Base-by-base conservation (phyloP, 2,113 vertebrate genomes). In the Caretta caretta region DNA sequence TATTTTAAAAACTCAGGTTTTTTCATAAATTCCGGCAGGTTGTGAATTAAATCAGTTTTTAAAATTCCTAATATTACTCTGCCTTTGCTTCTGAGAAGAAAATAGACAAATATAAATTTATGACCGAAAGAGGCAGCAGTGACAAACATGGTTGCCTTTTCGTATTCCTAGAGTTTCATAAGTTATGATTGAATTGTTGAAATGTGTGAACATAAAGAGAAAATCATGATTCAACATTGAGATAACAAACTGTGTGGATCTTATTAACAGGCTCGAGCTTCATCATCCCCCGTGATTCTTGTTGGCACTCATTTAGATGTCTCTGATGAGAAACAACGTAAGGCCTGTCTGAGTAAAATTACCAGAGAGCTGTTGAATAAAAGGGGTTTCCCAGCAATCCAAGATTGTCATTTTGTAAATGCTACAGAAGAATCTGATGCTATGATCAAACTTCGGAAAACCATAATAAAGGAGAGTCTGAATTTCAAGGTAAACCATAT, bases 241-340 rank as follows among this genome's bases (percentile, higher is more conserved):
- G 54, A 85, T 76, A 42, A 69, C 89, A 1, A 8, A 0, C 31
- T 86, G 1, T 90, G 4, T 86, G 56, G 83, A 16, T 92, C 86
- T 96, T 82, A 31, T 59, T 92, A 31, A 6, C 83, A 99, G 99
- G 99, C 99, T 2, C 98, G 98, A 5, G 99, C 99, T 17, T 99
- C 99, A 1, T 98, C 98, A 13, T 99, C 99, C 10, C 99, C 99
- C 0, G 99, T 99, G 88, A 99, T 99, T 95, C 98, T 99, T 65
- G 98, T 99, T 53, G 99, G 99, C 78, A 99, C 99, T 12, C 99
- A 99, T 92, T 94, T 98, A 51, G 99, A 99, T 83, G 86, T 98
- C 94, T 99, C 99, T 86, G 98, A 98, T 80, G 99, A 99, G 65
- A 95, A 92, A 86, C 98, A 99, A 25, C 97, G 98, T 17, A 99